Base-by-base conservation (phyloP, 2,797 vertebrate genomes). In the Antennarius maculatus region DNA sequence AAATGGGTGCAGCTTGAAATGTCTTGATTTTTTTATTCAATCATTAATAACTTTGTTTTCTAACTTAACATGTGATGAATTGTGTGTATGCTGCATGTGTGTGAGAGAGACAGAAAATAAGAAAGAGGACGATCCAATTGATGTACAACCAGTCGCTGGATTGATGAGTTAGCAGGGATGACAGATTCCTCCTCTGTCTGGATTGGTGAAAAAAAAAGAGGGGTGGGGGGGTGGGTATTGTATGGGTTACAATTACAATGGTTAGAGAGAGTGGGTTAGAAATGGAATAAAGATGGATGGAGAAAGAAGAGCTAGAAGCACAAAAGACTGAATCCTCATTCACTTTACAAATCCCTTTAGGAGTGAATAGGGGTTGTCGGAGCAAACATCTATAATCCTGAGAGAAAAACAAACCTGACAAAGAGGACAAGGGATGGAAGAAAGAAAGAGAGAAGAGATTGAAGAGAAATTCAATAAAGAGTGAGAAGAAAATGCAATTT, bases 131-230 rank as follows among this genome's bases (percentile, higher is more conserved):
- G 83, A 93, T 92, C 93, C 90, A 76, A 92, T 95, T 94, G 93
- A 83, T 90, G 43, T 83, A 91, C 61, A 77, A 55, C 70, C 94
- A 94, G 94, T 95, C 91, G 92, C 92, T 61, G 74, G 81, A 77
- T 84, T 88, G 90, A 93, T 94, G 92, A 87, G 94, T 91, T 88
- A 10, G 12, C 73, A 76, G 69, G 68, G 59, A 62, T 89, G 90
- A 91, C 84, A 90, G 77, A 79, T 83, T 68, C 64, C 61, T 73
- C 42, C 39, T 37, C 27, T 43, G 54, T 48, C 23, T 60, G 31
- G 34, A 70, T 65, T 48, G 47, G 62, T n/a, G 46, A 16, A 7
- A 43, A 23, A 52, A 68, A 43, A 43, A 45, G 18, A 45, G 53
- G 2, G 14, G 14, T 7, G 31, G 2, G 29, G 64, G 54, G 56